Evolutionary conservation across 2,113 vertebrate genomes (phyloP).

Genomic region (Periophthalmus modestus): DNA sequence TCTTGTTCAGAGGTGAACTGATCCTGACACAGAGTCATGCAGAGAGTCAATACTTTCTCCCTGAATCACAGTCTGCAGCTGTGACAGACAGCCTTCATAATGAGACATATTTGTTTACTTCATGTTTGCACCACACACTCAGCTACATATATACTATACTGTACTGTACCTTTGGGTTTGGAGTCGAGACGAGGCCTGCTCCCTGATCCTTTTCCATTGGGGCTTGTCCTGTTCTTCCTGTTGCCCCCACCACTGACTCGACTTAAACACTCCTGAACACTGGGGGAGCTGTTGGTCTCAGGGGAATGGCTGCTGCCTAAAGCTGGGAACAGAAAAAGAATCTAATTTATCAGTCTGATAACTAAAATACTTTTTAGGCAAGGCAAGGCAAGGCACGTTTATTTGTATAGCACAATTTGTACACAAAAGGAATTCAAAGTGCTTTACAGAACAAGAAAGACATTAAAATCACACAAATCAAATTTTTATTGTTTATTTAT

Average conservation of each 20-base stretch:
- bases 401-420: too few relatives aligned
- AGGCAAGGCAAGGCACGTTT: too few relatives aligned
- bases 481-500: too few relatives aligned
- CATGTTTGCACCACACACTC: background rate
- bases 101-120: background rate
- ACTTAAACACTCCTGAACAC: slow-evolving; percentile 64
- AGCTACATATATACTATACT: background rate
- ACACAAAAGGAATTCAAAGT: too few relatives aligned
- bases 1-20: background rate
- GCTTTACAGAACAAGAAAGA: too few relatives aligned
- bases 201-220: slow-evolving; percentile 67
- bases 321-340: slow-evolving; percentile 42
- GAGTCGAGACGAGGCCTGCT: slow-evolving; percentile 33
- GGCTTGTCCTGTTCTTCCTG: slow-evolving; percentile 29
- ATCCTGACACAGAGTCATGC: slow-evolving; percentile 10
- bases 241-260: slow-evolving; percentile 22
- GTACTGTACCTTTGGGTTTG: slow-evolving; percentile 66
- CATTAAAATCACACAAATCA: too few relatives aligned
- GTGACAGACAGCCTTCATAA: background rate
- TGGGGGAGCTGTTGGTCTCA: slow-evolving; percentile 23
- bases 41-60: slow-evolving; percentile 2
- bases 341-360: background rate
- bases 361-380: too few relatives aligned
- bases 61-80: background rate
- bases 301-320: slow-evolving; percentile 33